Evolutionary conservation across 2,113 vertebrate genomes (phyloP).

Genomic region (Alectura lathami): DNA sequence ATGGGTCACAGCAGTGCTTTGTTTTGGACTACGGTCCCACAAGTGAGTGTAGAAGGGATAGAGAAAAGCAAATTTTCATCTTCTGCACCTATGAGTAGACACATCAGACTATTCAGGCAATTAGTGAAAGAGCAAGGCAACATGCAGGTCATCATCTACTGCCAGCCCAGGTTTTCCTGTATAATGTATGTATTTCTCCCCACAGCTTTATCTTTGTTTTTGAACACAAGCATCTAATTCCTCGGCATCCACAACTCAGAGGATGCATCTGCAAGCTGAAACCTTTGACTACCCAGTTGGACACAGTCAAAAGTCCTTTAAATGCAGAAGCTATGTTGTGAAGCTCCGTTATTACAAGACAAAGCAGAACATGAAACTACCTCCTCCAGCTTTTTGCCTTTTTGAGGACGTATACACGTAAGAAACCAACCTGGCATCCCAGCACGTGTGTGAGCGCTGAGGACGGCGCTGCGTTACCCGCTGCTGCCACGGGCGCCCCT

Average conservation of each 20-base stretch:
- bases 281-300: neutral
- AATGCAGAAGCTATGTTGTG: neutral
- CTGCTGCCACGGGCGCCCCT: fast-evolving
- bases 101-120: neutral
- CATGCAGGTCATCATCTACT: neutral
- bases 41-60: neutral
- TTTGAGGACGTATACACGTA: neutral
- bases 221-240: neutral
- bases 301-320: neutral
- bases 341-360: neutral
- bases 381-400: neutral
- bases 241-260: neutral
- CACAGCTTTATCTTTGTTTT: neutral
- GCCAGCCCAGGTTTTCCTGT: neutral
- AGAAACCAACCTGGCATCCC: fast-evolving
- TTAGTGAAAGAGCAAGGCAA: neutral
- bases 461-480: neutral
- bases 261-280: neutral
- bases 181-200: neutral
- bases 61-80: neutral
- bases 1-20: neutral
- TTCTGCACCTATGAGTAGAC: neutral
- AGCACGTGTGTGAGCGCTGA: neutral
- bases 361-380: neutral
- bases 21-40: neutral